Conservation (phyloP, 2,888 invertebrate genomes). For the Empis stercorea region DNA sequence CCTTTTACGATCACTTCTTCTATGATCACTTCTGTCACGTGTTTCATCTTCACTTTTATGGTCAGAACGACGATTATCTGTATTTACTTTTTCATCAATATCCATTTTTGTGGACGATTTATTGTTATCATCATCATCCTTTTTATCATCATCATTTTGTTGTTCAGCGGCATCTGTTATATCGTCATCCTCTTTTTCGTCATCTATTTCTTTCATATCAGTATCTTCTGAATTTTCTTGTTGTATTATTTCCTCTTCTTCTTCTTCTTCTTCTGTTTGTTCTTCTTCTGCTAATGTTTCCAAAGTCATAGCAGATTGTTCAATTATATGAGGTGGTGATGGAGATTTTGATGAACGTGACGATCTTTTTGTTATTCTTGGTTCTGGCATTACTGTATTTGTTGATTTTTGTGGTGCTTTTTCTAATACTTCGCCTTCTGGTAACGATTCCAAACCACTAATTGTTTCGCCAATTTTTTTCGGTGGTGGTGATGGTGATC, state of each 20-base stretch:
- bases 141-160: conserved; percentile 12
- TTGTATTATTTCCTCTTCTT: conserved; percentile 9
- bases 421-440: conserved; percentile 19
- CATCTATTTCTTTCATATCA: conserved; percentile 11
- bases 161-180: not conserved
- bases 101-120: conserved; percentile 16
- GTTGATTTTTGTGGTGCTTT: no score
- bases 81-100: conserved; percentile 18
- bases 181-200: conserved; percentile 13
- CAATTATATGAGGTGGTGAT: conserved; percentile 24
- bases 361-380: conserved; percentile 23
- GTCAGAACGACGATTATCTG: conserved; percentile 11
- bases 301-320: conserved; percentile 12
- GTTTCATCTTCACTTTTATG: conserved; percentile 9
- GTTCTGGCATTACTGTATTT: no score
- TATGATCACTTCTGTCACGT: conserved; percentile 2
- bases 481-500: conserved; percentile 29
- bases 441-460: conserved; percentile 22
- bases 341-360: conserved; percentile 33
- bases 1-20: conserved; percentile 6
- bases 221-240: not conserved
- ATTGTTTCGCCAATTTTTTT: conserved; percentile 12
- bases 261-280: conserved; percentile 8
- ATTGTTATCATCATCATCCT: conserved; percentile 32
- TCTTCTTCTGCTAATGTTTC: conserved; percentile 27